phyloP scores from a whole-genome alignment of 2,888 invertebrate genomes.

The Drosophila algonquin region DNA sequence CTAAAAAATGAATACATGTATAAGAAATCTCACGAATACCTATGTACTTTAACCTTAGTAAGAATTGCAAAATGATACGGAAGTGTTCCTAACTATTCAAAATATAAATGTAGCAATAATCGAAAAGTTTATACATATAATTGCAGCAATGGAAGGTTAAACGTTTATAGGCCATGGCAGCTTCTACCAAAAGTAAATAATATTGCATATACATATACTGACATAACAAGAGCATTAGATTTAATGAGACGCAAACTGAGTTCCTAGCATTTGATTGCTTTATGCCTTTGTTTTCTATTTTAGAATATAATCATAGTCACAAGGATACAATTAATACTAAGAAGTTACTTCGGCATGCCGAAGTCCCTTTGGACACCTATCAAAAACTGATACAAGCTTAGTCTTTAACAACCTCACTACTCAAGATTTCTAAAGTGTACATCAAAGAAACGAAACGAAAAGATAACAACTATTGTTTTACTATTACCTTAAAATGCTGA shows the following conservation, averaged over 20 bases:
- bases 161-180: conserved; percentile 18
- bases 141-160: conserved; percentile 20
- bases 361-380: conserved; percentile 10
- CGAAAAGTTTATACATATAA: conserved; percentile 30
- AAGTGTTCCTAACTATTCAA: conserved; percentile 75
- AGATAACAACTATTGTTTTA: neutral
- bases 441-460: conserved; percentile 2
- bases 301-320: conserved; percentile 36
- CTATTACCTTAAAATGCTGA: conserved; percentile 1
- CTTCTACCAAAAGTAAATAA: conserved; percentile 25
- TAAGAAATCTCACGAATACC: conserved; percentile 41
- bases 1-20: conserved; percentile 45
- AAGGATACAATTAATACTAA: conserved; percentile 18
- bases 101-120: conserved; percentile 48
- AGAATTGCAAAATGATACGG: conserved; percentile 58
- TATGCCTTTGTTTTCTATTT: conserved; percentile 72
- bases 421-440: conserved; percentile 13
- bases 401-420: neutral
- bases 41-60: conserved; percentile 40
- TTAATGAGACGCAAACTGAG: conserved; percentile 73
- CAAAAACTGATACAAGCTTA: conserved; percentile 4
- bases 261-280: conserved; percentile 77
- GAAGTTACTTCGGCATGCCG: conserved; percentile 45
- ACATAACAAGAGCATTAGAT: conserved; percentile 41
- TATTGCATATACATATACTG: conserved; percentile 18